Evolutionary conservation across 2,888 invertebrate genomes (phyloP).

Genomic region (Conus canariensis): DNA sequence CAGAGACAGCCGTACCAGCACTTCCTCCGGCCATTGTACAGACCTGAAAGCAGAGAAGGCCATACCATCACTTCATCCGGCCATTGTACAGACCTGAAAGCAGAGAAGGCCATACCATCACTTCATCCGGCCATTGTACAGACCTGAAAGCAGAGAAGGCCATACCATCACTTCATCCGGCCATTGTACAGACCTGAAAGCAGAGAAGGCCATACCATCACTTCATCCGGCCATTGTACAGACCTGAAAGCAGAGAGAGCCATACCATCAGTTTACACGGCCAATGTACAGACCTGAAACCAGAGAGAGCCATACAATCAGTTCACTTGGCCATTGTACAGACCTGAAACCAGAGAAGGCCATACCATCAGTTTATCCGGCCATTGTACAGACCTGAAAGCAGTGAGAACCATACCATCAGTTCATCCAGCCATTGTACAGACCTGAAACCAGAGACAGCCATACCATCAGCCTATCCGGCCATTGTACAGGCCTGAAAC

Average conservation of each 20-base stretch:
- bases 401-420: background rate
- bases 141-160: background rate
- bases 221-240: background rate
- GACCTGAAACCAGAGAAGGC: background rate
- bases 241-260: background rate
- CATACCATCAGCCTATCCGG: too few relatives aligned
- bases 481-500: too few relatives aligned
- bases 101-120: background rate
- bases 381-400: background rate
- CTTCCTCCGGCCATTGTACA: background rate
- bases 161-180: background rate
- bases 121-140: background rate
- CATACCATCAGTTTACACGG: background rate
- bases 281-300: background rate
- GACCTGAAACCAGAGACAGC: too few relatives aligned
- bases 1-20: background rate
- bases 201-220: background rate
- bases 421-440: background rate
- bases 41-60: background rate
- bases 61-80: background rate
- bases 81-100: background rate
- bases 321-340: background rate
- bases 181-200: background rate
- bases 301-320: background rate
- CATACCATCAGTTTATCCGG: background rate